A percentile compares a stretch with the other conserved stretches of the same genome.
Conservation (phyloP, 2,113 vertebrate species). For the Aix galericulata region DNA sequence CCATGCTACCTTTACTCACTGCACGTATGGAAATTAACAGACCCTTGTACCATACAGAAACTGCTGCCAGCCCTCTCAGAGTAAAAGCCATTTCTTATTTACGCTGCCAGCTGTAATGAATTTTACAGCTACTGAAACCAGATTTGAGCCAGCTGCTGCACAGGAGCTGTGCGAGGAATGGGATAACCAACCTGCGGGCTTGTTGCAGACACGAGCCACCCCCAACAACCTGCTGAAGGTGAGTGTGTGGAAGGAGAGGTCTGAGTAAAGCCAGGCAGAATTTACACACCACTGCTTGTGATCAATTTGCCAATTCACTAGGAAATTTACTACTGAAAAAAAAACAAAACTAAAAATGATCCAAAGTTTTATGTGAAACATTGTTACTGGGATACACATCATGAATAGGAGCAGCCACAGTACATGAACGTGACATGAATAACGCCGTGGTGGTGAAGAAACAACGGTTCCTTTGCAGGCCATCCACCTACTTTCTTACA, state of each 20-base stretch:
- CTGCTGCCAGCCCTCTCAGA: neutral
- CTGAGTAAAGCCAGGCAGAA: neutral
- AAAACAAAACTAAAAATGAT: neutral
- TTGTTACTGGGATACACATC: neutral
- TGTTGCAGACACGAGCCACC: neutral
- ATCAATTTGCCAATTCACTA: neutral
- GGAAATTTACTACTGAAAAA: neutral
- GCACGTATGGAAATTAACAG: neutral
- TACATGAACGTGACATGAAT: neutral
- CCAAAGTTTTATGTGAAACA: neutral
- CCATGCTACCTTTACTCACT: neutral
- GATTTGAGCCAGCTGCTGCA: neutral
- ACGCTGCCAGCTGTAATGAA: neutral
- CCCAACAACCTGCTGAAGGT: neutral
- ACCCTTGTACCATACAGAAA: neutral
- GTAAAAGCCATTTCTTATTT: neutral
- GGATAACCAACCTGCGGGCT: rapidly evolving
- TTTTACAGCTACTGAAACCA: neutral
- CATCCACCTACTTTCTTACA: slow-evolving; percentile 82
- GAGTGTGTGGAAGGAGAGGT: neutral
- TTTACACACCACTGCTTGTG: neutral
- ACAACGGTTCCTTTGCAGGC: neutral
- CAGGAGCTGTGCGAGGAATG: neutral
- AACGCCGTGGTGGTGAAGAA: neutral
- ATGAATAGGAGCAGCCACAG: neutral